phyloP scores from a whole-genome alignment of 2,888 invertebrate species.

The Cacoxenus indagator region DNA sequence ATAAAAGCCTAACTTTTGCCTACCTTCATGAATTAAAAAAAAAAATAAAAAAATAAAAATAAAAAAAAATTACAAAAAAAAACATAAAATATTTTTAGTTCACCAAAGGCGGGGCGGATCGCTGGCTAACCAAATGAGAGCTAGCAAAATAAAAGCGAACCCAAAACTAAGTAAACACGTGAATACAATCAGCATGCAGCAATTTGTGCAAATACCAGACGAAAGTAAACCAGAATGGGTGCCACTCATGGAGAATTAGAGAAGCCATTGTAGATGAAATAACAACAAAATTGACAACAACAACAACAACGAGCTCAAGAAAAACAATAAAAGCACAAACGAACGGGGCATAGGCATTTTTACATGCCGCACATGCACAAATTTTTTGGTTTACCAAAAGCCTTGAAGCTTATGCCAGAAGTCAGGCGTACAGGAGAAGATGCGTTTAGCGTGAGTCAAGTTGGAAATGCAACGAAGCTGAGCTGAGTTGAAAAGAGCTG shows the following conservation, averaged over 20 bases:
- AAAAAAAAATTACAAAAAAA: no score
- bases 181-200: constrained; percentile 39
- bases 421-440: constrained; percentile 23
- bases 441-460: constrained; percentile 9
- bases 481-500: constrained; percentile 23
- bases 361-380: constrained; percentile 62
- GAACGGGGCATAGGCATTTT: constrained; percentile 54
- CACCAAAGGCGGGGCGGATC: background rate
- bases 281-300: no score
- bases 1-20: no score
- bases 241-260: constrained; percentile 1
- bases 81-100: no score
- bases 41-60: no score
- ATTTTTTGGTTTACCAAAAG: constrained; percentile 54
- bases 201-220: constrained; percentile 53
- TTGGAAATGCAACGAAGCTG: background rate
- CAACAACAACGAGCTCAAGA: no score
- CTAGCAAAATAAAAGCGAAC: no score
- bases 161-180: background rate
- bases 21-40: no score
- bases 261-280: constrained; percentile 27
- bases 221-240: constrained; percentile 15
- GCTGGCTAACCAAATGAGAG: background rate
- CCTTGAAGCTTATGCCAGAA: background rate
- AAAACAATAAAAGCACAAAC: background rate